Evolutionary conservation across 1,140 invertebrate genomes (phyloP), one percentile per base, ranked within the genome.

Genomic region (Halesus radiatus): DNA sequence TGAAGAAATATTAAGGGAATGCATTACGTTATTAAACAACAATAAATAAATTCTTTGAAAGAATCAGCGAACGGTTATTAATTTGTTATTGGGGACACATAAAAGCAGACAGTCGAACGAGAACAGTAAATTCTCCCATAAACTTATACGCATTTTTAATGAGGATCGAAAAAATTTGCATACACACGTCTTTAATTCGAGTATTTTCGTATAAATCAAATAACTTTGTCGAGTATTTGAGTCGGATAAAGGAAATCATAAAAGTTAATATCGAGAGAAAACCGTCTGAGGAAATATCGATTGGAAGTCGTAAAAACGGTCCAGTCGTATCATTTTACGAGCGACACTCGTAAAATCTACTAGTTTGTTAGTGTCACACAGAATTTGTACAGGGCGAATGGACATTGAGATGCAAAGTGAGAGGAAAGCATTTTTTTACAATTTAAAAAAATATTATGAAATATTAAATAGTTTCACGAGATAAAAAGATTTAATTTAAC

Each of bases 251-350:
- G 62, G 26, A 64, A 32, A 29, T 22, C 22, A 64, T 64, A 64
- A 64, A 64, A 64, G 22, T 64, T 64, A 64, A 64, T 64, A 64
- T 64, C 62, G 8, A 64, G 8, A 64, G 62, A 64, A 29, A 26
- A 64, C 62, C 22, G 62, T 64, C 62, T 64, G 62, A 64, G 62
- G 45, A 70, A 45, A 70, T 70, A 70, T 70, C 66, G 66, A 70
- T 70, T 70, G 66, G 45, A 18, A 45, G 66, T 23, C 66, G 22
- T 70, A 70, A 70, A 64, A 52, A 45, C 32, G 37, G 66, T 18
- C 66, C 32, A 45, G 37, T 70, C 66, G 66, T 70, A 70, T 70
- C 45, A 45, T 70, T 70, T 70, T 70, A 70, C 37, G 66, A 50
- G 32, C 37, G n/a, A 45, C 29, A 52, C 66, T 70, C 66, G 66